phyloP scores from a whole-genome alignment of 2,888 invertebrate species.

The Caenorhabditis panamensis region DNA sequence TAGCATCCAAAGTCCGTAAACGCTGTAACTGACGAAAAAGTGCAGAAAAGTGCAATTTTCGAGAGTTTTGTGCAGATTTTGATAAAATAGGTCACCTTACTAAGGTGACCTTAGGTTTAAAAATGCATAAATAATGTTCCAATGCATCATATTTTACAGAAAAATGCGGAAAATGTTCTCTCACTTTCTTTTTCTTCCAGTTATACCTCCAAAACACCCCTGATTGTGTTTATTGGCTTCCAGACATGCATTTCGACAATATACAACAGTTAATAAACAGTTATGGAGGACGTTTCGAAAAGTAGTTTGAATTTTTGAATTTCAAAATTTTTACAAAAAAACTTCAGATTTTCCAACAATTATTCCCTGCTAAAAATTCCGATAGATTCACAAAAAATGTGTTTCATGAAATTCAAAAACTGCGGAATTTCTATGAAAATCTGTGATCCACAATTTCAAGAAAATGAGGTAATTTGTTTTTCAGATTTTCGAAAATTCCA shows the following conservation, averaged over 20 bases:
- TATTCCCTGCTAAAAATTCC: neutral
- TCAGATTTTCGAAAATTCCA: neutral
- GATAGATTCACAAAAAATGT: neutral
- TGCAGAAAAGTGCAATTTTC: neutral
- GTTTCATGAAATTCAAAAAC: neutral
- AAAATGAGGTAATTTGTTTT: neutral
- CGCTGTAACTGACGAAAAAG: neutral
- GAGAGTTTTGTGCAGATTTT: too few relatives aligned
- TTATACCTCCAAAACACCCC: neutral
- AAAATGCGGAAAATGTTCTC: too few relatives aligned
- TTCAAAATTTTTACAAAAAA: neutral
- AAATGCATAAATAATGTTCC: too few relatives aligned
- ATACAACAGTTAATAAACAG: too few relatives aligned
- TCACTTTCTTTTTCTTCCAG: too few relatives aligned
- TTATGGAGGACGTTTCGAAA: too few relatives aligned
- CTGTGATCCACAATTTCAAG: neutral
- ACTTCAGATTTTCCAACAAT: neutral
- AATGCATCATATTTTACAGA: too few relatives aligned
- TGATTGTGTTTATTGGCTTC: neutral
- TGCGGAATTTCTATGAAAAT: constrained; percentile 9
- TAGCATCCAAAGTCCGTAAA: neutral
- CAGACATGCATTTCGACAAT: neutral
- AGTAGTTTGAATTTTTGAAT: neutral
- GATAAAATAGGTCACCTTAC: too few relatives aligned
- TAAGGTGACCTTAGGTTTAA: too few relatives aligned